These are phyloP conservation scores for Copidosoma floridanum DNA, from an alignment of 1,140 invertebrate species.

Conservation along the genomic window DNA sequence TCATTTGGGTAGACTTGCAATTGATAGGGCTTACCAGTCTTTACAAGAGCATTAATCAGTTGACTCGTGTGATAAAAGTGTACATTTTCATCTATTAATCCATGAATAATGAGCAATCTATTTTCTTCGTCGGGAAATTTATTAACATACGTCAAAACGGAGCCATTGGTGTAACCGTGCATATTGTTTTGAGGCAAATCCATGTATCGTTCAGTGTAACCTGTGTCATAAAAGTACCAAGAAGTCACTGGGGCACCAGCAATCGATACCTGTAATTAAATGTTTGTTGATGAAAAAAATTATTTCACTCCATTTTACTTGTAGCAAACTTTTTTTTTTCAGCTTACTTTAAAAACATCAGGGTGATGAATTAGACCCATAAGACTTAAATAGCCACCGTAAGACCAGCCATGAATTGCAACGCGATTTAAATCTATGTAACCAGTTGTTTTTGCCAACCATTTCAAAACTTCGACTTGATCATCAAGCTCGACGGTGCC, in stretches of 20 bases:
- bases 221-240: constrained; percentile 91
- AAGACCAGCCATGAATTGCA: constrained; percentile 98
- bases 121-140: constrained; percentile 92
- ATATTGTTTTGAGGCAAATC: constrained; percentile 81
- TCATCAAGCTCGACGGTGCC: constrained; percentile 94
- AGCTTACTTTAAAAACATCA: constrained; percentile 71
- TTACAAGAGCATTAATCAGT: constrained; percentile 84
- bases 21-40: constrained; percentile 88
- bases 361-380: constrained; percentile 83
- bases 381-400: constrained; percentile 86
- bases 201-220: constrained; percentile 98
- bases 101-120: constrained; percentile 94
- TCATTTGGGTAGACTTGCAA: constrained; percentile 94
- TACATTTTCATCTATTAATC: constrained; percentile 98
- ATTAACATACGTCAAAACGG: constrained; percentile 75
- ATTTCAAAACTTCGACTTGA: constrained; percentile 91
- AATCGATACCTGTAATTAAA: constrained; percentile 67
- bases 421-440: constrained; percentile 91
- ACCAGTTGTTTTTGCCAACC: constrained; percentile 77
- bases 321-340: too few species aligned
- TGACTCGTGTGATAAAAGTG: constrained; percentile 95
- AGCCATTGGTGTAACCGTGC: constrained; percentile 75
- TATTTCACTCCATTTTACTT: too few species aligned
- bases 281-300: constrained; percentile 22
- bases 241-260: constrained; percentile 96